Base-by-base conservation (phyloP, 1,140 invertebrate genomes). In the Trachymyrmex cornetzi region DNA sequence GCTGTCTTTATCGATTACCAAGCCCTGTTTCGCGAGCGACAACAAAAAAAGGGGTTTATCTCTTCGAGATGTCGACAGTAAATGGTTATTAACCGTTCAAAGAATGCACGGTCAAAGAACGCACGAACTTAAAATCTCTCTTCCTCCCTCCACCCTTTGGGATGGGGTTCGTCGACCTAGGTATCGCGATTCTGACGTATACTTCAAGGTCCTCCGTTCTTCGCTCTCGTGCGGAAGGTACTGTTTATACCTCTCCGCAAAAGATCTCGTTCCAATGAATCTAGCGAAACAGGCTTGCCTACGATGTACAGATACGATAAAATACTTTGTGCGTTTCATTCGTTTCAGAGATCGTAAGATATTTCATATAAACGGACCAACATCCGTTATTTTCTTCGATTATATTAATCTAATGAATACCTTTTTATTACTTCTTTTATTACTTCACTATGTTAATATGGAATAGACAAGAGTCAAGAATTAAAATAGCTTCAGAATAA, bases 1-100 rank as follows among this genome's bases (percentile, higher is more conserved):
- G 85, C 77, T 92, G 87, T 86, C 87, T 91, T 93, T 92, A 92
- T 91, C 87, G 86, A 92, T 92, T 92, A 89, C 88, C 74, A 11
- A 63, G 44, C 53, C 12, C 55, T 88, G 81, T 80, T 89, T 87
- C 89, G 90, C 82, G 86, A 86, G 79, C 16, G 50, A 74, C 74
- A 61, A 87, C 72, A 82, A 75, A 88, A 77, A 86, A 48, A 64
- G 27, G 27, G 19, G 27, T 53, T 81, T 81, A 81, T 66, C 61
- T 50, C 50, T 14, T 4, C 19, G 34, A 50, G 57, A 44, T 77
- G 64, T 85, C 55, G 84, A 59, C 67, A 34, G 44, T 64, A 77
- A 90, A 64, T 67, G 55, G 85, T 90, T 90, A 88, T 88, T 91
- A 90, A 81, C 66, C 24, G 67, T 38, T 67, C 11, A 50, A 50